Evolutionary conservation across 2,113 vertebrate genomes (phyloP), one percentile per base, ranked within the genome.

Genomic region (Pionites leucogaster): DNA sequence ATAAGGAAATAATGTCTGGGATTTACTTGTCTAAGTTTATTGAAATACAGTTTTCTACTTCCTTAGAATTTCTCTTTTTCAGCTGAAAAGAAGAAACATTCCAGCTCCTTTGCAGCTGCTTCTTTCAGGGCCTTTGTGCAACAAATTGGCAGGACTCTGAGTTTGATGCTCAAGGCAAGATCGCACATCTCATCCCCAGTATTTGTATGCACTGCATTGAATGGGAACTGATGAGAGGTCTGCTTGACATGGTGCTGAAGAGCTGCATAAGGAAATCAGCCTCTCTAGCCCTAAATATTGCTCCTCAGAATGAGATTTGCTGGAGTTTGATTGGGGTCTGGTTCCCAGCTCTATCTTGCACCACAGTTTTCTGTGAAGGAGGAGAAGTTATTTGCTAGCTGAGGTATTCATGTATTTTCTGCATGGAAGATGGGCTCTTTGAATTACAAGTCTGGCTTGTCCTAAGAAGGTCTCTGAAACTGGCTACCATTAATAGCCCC

Each of bases 1-100:
- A 82, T 9, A 64, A 68, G 16, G 33, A 64, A 81, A 87, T 89
- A 46, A 85, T 57, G 6, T 65, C 41, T 72, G 49, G 11, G 47
- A 9, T 82, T 90, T 94, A 17, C 29, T 79, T 79, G 72, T 60
- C 24, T 57, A 65, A 82, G 59, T 76, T 76, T 57, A 79, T 19
- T 79, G 67, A 90, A 82, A 88, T 90, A 62, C 24, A 44, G 18
- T 42, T 82, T 86, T 75, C 52, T 68, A 23, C 27, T 87, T 91
- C 62, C 42, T 75, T 1, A 0, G 10, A 62, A 39, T 64, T 87
- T 82, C 59, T 57, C 20, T 65, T 80, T 89, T 53, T 55, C 35
- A 91, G 27, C 39, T 47, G 69, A 50, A 37, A 55, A 72, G 39
- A 77, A 11, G 39, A 33, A 86, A 65, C 41, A 27, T 62, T 60